phyloP scores from a whole-genome alignment of 2,888 invertebrate genomes.

The Halictus ligatus region DNA sequence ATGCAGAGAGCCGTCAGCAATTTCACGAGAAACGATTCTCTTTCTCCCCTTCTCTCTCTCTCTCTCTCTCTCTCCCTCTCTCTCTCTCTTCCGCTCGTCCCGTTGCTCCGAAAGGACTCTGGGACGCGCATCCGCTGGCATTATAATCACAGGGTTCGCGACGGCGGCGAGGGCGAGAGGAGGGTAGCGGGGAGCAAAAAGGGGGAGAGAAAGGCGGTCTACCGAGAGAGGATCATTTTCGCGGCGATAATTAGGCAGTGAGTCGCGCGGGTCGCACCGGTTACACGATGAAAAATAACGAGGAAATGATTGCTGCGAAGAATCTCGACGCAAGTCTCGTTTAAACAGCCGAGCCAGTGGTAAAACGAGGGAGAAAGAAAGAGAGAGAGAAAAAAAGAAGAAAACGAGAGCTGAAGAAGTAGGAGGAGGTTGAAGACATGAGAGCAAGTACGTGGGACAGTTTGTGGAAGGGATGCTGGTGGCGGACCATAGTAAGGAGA shows the following conservation, averaged over 20 bases:
- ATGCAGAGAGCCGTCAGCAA: constrained; percentile 80
- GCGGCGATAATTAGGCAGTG: constrained; percentile 81
- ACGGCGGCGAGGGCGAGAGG: constrained; percentile 34
- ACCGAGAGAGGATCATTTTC: constrained; percentile 78
- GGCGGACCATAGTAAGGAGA: constrained; percentile 30
- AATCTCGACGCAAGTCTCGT: constrained; percentile 26
- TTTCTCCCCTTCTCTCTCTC: not conserved
- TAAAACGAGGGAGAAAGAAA: not conserved
- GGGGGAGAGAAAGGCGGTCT: constrained; percentile 12
- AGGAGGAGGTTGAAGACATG: not conserved
- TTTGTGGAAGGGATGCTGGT: constrained; percentile 18
- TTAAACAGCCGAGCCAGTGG: constrained; percentile 5
- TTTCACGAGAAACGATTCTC: constrained; percentile 81
- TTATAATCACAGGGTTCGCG: constrained; percentile 77
- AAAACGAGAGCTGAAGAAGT: not conserved
- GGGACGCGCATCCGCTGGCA: constrained; percentile 60
- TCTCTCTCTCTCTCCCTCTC: not conserved
- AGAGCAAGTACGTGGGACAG: not conserved
- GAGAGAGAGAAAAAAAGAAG: not conserved
- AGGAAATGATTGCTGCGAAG: constrained; percentile 80
- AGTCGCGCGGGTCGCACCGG: constrained; percentile 73
- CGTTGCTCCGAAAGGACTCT: constrained; percentile 41
- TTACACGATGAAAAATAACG: constrained; percentile 80
- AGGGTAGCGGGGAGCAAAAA: constrained; percentile 1
- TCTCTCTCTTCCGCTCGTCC: not conserved